Base-by-base conservation (phyloP, 2,113 vertebrate genomes). In the Datnioides undecimradiatus region DNA sequence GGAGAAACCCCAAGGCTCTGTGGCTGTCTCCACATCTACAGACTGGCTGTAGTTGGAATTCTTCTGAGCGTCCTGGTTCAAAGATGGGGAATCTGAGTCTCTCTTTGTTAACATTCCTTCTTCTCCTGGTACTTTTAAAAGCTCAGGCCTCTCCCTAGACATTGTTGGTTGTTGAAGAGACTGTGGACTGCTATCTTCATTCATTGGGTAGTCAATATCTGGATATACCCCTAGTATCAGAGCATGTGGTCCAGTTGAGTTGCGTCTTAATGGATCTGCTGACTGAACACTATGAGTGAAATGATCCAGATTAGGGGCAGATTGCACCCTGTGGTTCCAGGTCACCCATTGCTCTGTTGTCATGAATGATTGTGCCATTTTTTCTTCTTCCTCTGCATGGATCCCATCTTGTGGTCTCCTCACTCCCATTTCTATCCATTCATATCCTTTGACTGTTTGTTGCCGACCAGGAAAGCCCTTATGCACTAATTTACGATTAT, bases 161-260 rank as follows among this genome's bases (percentile, higher is more conserved):
- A 12, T 9, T 54, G 36, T 17, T 2, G 40, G 40, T 49, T 80
- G 69, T 36, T 68, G 3, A 36, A 63, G 34, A 34, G 10, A 14
- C 21, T 58, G 41, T 52, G 12, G 52, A 40, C 69, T 68, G 51
- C 19, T 79, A 1, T 87, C 51, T 55, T 91, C 69, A 1, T 76
- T 8, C 8, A 33, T 76, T 59, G 88, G 89, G 43, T 87, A 92
- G 79, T 93, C 92, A 27, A 91, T 68, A 48, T 89, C 90, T 59
- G 90, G 87, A 54, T 90, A 83, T 58, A 45, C 84, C 25, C 66
- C 82, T 0, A 80, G 23, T 8, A 90, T 82, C 41, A 82, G 25
- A 25, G 5, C 5, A 16, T 83, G 64, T 38, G 57, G 46, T 60
- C 62, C 71, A 25, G 36, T 69, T 25, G 71, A 57, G 46, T 84